Percentiles rank a stretch among this genome's conserved stretches.
These are phyloP conservation scores for Metalampra italica DNA, from an alignment of 2,888 invertebrate genomes.

Conservation along the genomic window DNA sequence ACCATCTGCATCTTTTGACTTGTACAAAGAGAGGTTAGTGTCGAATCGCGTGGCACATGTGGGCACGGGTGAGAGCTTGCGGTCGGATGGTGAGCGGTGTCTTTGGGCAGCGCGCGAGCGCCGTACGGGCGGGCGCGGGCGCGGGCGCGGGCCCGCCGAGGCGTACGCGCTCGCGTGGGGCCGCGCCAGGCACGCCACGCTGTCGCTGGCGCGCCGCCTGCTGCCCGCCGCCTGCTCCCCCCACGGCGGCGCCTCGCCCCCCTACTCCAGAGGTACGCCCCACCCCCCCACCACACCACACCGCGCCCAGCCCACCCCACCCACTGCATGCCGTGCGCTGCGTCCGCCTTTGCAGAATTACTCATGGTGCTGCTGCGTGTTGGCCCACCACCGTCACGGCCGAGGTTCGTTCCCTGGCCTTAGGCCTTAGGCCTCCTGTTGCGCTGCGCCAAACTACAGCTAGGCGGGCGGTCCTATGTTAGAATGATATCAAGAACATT, in stretches of 20 bases:
- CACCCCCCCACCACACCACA: constrained; percentile 14
- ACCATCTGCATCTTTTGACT: not conserved
- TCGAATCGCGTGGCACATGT: constrained; percentile 53
- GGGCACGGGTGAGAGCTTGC: constrained; percentile 30
- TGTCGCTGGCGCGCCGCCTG: constrained; percentile 77
- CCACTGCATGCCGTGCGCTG: too few species aligned
- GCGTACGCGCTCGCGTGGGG: constrained; percentile 42
- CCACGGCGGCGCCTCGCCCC: constrained; percentile 83
- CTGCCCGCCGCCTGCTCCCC: constrained; percentile 85
- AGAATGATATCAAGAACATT: too few species aligned
- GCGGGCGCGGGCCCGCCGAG: constrained; percentile 32
- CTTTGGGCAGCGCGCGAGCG: constrained; percentile 65
- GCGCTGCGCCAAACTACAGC: too few species aligned
- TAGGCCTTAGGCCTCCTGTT: too few species aligned
- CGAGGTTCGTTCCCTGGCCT: too few species aligned
- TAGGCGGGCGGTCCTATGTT: too few species aligned
- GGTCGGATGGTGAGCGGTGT: constrained; percentile 64
- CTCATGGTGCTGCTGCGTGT: too few species aligned
- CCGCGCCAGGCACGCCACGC: constrained; percentile 68
- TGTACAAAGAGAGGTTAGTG: not conserved
- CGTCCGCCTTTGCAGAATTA: too few species aligned
- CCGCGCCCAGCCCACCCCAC: not conserved
- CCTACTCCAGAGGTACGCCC: constrained; percentile 83
- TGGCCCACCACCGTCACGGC: too few species aligned
- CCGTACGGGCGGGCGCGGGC: constrained; percentile 62